Evolutionary conservation across 2,888 invertebrate species (phyloP).

Genomic region (Lepidocyrtinus sp.): DNA sequence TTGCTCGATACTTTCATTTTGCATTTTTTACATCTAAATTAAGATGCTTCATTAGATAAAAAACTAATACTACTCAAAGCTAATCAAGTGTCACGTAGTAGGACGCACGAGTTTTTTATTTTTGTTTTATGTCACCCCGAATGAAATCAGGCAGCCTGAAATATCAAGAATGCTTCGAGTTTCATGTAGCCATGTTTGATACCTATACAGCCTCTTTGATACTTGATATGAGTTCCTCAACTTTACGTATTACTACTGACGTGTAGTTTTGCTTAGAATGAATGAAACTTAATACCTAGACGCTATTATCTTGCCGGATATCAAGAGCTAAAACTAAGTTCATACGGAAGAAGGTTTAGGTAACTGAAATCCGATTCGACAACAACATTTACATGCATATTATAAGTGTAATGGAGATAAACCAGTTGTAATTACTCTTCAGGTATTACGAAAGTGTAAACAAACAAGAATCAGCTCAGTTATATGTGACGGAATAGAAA

Average conservation of each 20-base stretch:
- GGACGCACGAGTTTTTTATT: neutral
- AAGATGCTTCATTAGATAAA: neutral
- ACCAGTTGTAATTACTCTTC: neutral
- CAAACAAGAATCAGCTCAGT: too few species aligned
- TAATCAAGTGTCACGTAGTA: neutral
- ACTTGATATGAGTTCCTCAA: too few species aligned
- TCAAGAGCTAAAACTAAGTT: too few species aligned
- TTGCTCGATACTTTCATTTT: neutral
- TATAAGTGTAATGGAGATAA: conserved; percentile 14
- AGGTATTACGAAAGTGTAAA: neutral
- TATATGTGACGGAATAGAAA: too few species aligned
- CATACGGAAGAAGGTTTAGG: conserved; percentile 34
- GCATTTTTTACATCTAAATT: neutral
- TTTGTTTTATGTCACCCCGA: neutral
- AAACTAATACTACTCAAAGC: neutral
- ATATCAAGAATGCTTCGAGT: neutral
- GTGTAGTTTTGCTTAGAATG: too few species aligned
- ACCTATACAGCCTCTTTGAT: too few species aligned
- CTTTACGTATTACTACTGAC: too few species aligned
- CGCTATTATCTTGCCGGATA: neutral
- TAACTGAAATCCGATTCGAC: conserved; percentile 20
- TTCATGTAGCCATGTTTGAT: too few species aligned
- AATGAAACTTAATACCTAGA: neutral
- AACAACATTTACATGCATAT: conserved; percentile 32
- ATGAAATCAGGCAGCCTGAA: too few species aligned